These are phyloP conservation scores for Drosophila erecta DNA, from an alignment of 1,140 invertebrate species.

Conservation along the genomic window DNA sequence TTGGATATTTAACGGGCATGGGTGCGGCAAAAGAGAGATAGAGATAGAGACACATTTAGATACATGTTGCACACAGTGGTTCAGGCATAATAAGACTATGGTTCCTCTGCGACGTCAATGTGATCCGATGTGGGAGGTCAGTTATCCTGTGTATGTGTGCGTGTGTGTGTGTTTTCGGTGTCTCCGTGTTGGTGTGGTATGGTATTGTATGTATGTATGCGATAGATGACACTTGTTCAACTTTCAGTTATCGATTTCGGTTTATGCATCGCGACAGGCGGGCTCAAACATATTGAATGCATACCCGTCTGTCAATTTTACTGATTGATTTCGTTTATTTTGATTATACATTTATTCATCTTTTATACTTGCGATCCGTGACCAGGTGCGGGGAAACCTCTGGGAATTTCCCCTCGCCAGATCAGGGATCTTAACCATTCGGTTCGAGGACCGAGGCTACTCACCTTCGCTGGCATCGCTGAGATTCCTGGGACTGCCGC, in stretches of 20 bases:
- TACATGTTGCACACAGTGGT: slow-evolving; percentile 34
- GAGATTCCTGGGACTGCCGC: slow-evolving; percentile 94
- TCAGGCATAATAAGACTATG: slow-evolving; percentile 16
- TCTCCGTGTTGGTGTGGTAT: slow-evolving; percentile 17
- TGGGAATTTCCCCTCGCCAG: not conserved
- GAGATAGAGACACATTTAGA: slow-evolving; percentile 49
- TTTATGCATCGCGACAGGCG: slow-evolving; percentile 21
- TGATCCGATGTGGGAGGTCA: slow-evolving; percentile 32
- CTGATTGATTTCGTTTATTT: slow-evolving; percentile 38
- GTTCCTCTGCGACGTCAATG: slow-evolving; percentile 23
- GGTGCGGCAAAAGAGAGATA: slow-evolving; percentile 43
- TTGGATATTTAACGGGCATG: slow-evolving; percentile 17
- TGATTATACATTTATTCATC: slow-evolving; percentile 7
- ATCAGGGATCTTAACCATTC: not conserved
- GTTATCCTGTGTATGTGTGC: slow-evolving; percentile 22
- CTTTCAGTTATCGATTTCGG: slow-evolving; percentile 51
- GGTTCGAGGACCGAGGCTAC: slow-evolving; percentile 57
- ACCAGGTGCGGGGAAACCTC: slow-evolving; percentile 4
- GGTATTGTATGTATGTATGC: slow-evolving; percentile 38
- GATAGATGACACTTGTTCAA: slow-evolving; percentile 66
- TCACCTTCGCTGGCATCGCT: slow-evolving; percentile 97
- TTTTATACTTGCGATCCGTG: slow-evolving; percentile 6
- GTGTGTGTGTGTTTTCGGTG: not conserved
- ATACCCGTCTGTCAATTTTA: slow-evolving; percentile 6
- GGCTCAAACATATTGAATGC: not conserved